Percentiles rank a stretch among this genome's conserved stretches.
These are phyloP conservation scores for Lasioglossum pauxillum DNA, from an alignment of 2,888 invertebrate genomes.

Conservation along the genomic window DNA sequence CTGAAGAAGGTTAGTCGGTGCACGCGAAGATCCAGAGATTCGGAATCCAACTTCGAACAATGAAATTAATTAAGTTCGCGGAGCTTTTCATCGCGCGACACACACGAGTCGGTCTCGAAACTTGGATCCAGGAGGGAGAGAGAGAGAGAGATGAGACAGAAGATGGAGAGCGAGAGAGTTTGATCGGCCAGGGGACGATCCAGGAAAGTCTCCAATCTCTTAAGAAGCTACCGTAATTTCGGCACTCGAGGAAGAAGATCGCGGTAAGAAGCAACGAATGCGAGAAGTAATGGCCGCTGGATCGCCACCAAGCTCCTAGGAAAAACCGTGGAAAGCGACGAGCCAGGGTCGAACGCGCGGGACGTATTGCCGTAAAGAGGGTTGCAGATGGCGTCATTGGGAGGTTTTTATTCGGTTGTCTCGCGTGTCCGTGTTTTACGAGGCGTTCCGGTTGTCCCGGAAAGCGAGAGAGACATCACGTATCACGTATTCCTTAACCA, in stretches of 20 bases:
- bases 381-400: slow-evolving; percentile 74
- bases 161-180: not conserved
- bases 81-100: not conserved
- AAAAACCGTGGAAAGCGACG: slow-evolving; percentile 46
- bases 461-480: slow-evolving; percentile 34
- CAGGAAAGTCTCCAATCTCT: slow-evolving; percentile 25
- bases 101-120: not conserved
- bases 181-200: slow-evolving; percentile 5
- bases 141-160: not conserved
- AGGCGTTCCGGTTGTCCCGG: slow-evolving; percentile 65
- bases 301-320: slow-evolving; percentile 16
- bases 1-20: slow-evolving; percentile 20
- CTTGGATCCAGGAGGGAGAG: not conserved
- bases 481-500: slow-evolving; percentile 30
- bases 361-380: slow-evolving; percentile 73
- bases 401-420: slow-evolving; percentile 73
- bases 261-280: slow-evolving; percentile 33
- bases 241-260: slow-evolving; percentile 9
- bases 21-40: slow-evolving; percentile 17
- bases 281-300: slow-evolving; percentile 28
- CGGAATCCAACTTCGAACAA: not conserved
- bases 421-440: slow-evolving; percentile 73
- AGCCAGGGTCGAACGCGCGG: slow-evolving; percentile 43
- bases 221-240: slow-evolving; percentile 42
- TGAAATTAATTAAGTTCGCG: not conserved